phyloP scores from a whole-genome alignment of 2,888 invertebrate genomes.

The Labia minor region DNA sequence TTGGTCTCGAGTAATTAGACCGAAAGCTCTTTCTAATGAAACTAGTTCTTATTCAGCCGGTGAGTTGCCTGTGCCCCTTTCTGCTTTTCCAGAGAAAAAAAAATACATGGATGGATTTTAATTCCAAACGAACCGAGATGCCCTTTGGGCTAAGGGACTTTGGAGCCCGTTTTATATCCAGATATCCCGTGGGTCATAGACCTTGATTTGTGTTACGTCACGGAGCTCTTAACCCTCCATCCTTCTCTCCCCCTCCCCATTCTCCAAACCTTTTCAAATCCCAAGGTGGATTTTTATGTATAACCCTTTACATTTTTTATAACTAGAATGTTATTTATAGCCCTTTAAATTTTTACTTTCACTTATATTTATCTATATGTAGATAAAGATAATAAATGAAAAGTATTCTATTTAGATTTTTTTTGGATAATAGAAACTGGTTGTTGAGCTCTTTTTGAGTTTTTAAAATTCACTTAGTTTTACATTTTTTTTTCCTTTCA shows the following conservation, averaged over 20 bases:
- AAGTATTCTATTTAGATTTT: too few relatives aligned
- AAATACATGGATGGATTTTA: not conserved
- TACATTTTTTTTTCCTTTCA: too few relatives aligned
- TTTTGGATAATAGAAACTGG: too few relatives aligned
- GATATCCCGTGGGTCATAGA: not conserved
- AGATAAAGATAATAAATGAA: too few relatives aligned
- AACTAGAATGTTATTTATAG: not conserved
- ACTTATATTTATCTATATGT: too few relatives aligned
- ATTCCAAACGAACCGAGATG: not conserved
- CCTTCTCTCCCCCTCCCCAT: too few relatives aligned
- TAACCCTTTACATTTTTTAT: not conserved
- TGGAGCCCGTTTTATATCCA: slow-evolving; percentile 1
- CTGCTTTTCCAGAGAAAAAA: not conserved
- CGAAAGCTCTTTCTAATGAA: slow-evolving; percentile 2
- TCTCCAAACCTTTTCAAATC: too few relatives aligned
- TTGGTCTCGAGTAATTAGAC: not conserved
- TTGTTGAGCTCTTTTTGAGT: too few relatives aligned
- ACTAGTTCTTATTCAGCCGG: slow-evolving; percentile 8
- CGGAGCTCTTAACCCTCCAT: not conserved
- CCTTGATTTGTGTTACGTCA: slow-evolving; percentile 13
- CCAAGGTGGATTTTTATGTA: slow-evolving; percentile 6
- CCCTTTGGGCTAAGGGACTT: slow-evolving; percentile 8
- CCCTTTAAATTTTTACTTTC: too few relatives aligned
- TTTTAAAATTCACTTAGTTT: too few relatives aligned
- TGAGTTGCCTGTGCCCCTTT: not conserved